phyloP scores from a whole-genome alignment of 2,113 vertebrate species.

The Collichthys lucidus region DNA sequence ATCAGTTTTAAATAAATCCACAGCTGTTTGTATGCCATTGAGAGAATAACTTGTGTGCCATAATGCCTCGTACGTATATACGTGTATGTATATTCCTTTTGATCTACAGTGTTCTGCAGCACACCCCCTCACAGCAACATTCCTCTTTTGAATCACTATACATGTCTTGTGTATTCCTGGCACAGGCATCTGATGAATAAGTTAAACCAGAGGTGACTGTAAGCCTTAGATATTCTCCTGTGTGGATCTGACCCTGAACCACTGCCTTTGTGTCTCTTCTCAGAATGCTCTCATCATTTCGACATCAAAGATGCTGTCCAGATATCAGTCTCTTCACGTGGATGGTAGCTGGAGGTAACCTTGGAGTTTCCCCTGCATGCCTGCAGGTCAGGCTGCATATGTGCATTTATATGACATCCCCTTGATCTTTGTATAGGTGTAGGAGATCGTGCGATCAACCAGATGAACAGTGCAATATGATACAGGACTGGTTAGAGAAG shows the following conservation, averaged over 20 bases:
- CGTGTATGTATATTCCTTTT: constrained; percentile 42
- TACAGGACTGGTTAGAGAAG: constrained; percentile 17
- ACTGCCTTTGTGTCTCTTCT: constrained; percentile 49
- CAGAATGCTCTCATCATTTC: constrained; percentile 56
- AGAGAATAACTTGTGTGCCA: constrained; percentile 9
- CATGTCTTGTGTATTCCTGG: constrained; percentile 45
- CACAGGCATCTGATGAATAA: constrained; percentile 62
- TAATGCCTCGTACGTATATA: constrained; percentile 29
- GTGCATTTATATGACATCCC: neutral
- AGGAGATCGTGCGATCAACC: neutral
- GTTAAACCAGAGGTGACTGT: constrained; percentile 47
- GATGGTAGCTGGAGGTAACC: constrained; percentile 43
- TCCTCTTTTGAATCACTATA: constrained; percentile 41
- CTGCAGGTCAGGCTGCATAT: constrained; percentile 1
- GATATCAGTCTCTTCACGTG: constrained; percentile 46
- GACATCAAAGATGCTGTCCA: constrained; percentile 60
- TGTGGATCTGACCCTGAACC: constrained; percentile 50
- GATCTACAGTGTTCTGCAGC: constrained; percentile 20
- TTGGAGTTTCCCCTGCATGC: constrained; percentile 8
- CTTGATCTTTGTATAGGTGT: constrained; percentile 14
- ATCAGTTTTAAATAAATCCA: neutral
- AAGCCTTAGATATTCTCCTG: constrained; percentile 46
- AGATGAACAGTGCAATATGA: constrained; percentile 24
- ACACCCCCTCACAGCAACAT: constrained; percentile 11
- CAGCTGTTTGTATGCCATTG: neutral